A percentile compares a stretch with the other conserved stretches of the same genome.
phyloP scores from a whole-genome alignment of 2,113 vertebrate genomes.

The Megalops atlanticus region DNA sequence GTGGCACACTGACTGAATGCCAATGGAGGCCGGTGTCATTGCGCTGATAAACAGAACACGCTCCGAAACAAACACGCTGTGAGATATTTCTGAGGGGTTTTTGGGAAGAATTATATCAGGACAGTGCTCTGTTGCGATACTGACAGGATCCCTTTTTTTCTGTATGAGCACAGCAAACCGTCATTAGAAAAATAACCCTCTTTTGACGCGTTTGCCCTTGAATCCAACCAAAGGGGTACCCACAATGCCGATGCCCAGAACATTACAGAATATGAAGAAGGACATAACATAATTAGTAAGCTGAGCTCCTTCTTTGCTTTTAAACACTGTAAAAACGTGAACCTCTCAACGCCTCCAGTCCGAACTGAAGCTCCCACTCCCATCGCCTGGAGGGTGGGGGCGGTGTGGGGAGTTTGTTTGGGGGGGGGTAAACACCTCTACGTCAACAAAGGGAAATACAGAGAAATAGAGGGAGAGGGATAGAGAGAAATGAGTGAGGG shows the following conservation, averaged over 20 bases:
- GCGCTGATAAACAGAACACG: conserved; percentile 20
- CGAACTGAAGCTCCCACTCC: no score
- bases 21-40: conserved; percentile 11
- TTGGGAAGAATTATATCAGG: not conserved
- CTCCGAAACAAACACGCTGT: not conserved
- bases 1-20: conserved; percentile 11
- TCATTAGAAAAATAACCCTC: conserved; percentile 8
- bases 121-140: not conserved
- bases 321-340: no score
- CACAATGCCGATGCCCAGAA: not conserved
- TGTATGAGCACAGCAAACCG: not conserved
- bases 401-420: no score
- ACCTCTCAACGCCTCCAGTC: no score
- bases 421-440: no score
- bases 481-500: no score
- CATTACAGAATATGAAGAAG: no score
- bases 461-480: no score
- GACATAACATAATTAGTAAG: not conserved
- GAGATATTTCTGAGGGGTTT: not conserved
- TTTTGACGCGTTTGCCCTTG: conserved; percentile 16
- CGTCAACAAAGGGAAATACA: no score
- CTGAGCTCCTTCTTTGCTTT: no score
- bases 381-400: no score
- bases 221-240: not conserved
- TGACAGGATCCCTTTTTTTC: not conserved